These are phyloP conservation scores for Typhlichthys eigenmanni DNA, from an alignment of 2,797 vertebrate species.

Conservation along the genomic window DNA sequence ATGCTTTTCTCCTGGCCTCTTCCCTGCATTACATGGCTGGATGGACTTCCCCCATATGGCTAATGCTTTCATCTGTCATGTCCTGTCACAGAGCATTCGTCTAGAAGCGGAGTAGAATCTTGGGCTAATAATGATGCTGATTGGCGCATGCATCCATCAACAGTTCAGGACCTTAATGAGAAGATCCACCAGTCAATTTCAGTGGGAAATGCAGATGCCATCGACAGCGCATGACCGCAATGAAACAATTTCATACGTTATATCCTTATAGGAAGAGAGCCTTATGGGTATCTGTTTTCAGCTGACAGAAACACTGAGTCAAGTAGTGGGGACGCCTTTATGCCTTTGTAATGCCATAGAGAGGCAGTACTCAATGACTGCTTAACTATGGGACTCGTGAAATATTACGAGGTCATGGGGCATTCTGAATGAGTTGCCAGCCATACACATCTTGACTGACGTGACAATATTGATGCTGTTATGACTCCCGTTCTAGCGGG, in stretches of 20 bases:
- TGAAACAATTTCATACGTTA: slow-evolving; percentile 13
- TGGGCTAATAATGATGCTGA: slow-evolving; percentile 32
- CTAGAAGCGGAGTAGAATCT: slow-evolving; percentile 22
- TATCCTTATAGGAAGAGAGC: slow-evolving; percentile 22
- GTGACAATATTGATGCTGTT: slow-evolving; percentile 53
- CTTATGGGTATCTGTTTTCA: not conserved
- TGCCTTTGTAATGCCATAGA: slow-evolving; percentile 49
- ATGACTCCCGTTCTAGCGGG: slow-evolving; percentile 57
- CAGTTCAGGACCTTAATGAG: not conserved
- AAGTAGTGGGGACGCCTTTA: slow-evolving; percentile 35
- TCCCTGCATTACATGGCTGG: slow-evolving; percentile 11
- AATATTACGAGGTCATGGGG: slow-evolving; percentile 49
- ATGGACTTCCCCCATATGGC: not conserved
- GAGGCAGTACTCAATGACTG: slow-evolving; percentile 32
- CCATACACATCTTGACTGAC: slow-evolving; percentile 29
- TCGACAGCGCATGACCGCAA: slow-evolving; percentile 5
- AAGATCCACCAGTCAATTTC: not conserved
- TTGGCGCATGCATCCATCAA: slow-evolving; percentile 5
- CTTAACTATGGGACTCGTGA: slow-evolving; percentile 51
- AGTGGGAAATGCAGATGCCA: not conserved
- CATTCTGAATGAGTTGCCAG: slow-evolving; percentile 44
- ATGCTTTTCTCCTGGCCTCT: slow-evolving; percentile 14
- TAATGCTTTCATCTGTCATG: slow-evolving; percentile 28
- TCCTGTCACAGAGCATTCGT: slow-evolving; percentile 32
- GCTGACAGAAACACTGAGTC: slow-evolving; percentile 21